These are phyloP conservation scores for Hemibagrus wyckioides DNA, from an alignment of 2,113 vertebrate genomes.

Conservation along the genomic window DNA sequence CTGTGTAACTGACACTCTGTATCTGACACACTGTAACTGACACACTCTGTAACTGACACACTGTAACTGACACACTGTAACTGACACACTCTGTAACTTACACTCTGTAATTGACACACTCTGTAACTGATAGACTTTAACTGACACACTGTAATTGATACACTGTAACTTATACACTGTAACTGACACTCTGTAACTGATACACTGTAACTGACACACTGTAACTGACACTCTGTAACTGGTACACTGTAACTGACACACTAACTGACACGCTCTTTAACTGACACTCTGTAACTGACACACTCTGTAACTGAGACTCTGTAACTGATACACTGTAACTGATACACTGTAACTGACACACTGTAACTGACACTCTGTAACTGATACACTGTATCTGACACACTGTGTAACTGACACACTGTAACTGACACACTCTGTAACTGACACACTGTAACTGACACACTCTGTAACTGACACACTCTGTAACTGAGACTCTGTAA, in stretches of 20 bases:
- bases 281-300: background rate
- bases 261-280: background rate
- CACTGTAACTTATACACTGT: background rate
- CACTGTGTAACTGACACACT: too few relatives aligned
- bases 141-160: background rate
- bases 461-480: background rate
- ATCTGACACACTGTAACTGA: background rate
- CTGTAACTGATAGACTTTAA: background rate
- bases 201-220: background rate
- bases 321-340: background rate
- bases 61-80: background rate
- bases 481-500: background rate
- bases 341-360: background rate
- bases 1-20: background rate
- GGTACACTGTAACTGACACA: background rate
- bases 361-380: background rate
- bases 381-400: background rate
- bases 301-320: background rate
- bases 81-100: background rate
- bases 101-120: background rate
- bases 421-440: background rate
- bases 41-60: background rate
- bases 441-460: too few relatives aligned
- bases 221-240: background rate
- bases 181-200: background rate